Percentiles rank a stretch among this genome's conserved stretches.
These are phyloP conservation scores for Nymphalis io DNA, from an alignment of 1,140 invertebrate species.

Conservation along the genomic window DNA sequence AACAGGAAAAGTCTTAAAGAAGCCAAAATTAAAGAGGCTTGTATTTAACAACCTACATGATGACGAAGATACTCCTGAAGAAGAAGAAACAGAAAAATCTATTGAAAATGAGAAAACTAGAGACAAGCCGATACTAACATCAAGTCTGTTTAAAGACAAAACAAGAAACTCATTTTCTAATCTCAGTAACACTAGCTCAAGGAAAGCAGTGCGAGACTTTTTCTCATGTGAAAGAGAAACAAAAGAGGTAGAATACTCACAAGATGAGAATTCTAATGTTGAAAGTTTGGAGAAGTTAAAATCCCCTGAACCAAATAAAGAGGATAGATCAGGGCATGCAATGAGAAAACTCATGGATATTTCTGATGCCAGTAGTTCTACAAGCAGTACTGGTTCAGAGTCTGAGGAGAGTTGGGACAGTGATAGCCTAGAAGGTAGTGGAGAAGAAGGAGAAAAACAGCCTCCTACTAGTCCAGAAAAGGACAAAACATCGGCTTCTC, in stretches of 20 bases:
- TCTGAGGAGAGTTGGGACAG: conserved; percentile 81
- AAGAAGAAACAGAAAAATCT: conserved; percentile 57
- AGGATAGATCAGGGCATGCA: conserved; percentile 69
- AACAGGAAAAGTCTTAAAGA: conserved; percentile 75
- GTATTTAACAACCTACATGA: conserved; percentile 73
- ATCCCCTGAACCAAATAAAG: conserved; percentile 56
- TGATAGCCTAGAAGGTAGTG: conserved; percentile 78
- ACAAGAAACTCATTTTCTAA: conserved; percentile 68
- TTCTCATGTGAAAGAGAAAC: conserved; percentile 58
- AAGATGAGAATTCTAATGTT: conserved; percentile 72
- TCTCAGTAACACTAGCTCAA: conserved; percentile 49
- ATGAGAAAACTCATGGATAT: conserved; percentile 75
- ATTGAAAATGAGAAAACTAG: conserved; percentile 57
- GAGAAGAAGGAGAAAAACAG: conserved; percentile 76
- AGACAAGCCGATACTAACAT: conserved; percentile 60
- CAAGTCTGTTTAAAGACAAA: conserved; percentile 73
- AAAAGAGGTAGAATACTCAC: conserved; percentile 63
- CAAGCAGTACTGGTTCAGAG: conserved; percentile 74
- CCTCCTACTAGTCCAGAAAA: conserved; percentile 70
- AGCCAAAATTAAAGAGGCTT: conserved; percentile 75
- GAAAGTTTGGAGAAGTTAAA: conserved; percentile 65
- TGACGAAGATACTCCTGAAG: conserved; percentile 63
- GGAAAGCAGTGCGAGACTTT: conserved; percentile 61
- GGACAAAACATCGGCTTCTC: conserved; percentile 77
- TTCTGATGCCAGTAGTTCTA: conserved; percentile 74